A percentile compares a stretch with the other conserved stretches of the same genome.
These are phyloP conservation scores for Dendrolimus punctatus DNA, from an alignment of 1,140 invertebrate genomes.

Conservation along the genomic window DNA sequence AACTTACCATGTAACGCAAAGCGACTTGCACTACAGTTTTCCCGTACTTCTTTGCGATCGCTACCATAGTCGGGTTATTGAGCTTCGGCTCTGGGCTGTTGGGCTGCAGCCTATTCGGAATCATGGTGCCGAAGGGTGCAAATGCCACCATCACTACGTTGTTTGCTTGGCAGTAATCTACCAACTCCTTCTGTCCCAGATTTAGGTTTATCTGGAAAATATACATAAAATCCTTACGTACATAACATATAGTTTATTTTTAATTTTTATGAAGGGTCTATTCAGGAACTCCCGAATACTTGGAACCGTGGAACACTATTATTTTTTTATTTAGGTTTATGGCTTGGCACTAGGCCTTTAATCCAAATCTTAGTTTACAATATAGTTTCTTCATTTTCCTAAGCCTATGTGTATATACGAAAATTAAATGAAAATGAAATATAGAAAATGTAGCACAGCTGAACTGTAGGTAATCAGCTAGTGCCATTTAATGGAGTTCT, in stretches of 20 bases:
- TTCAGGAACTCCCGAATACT: no score
- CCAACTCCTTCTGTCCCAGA: slow-evolving; percentile 80
- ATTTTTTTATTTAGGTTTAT: no score
- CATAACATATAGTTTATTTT: background rate
- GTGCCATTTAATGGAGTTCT: no score
- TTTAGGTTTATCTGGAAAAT: slow-evolving; percentile 73
- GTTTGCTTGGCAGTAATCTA: slow-evolving; percentile 78
- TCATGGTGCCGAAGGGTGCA: slow-evolving; percentile 80
- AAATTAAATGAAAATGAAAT: no score
- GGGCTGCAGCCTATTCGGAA: slow-evolving; percentile 73
- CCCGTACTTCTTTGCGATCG: slow-evolving; percentile 77
- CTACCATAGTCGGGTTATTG: slow-evolving; percentile 76
- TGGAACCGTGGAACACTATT: no score
- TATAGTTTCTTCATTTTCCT: no score
- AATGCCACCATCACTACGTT: slow-evolving; percentile 84
- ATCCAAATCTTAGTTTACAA: no score
- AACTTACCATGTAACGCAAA: slow-evolving; percentile 10
- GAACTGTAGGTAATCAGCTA: no score
- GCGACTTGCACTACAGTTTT: slow-evolving; percentile 80
- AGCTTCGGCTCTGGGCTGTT: slow-evolving; percentile 71
- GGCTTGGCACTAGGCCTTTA: no score
- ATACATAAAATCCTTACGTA: background rate
- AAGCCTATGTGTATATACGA: no score
- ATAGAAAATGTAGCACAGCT: no score
- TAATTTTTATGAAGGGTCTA: no score